Base-by-base conservation (phyloP, 2,888 invertebrate species). In the Cephus runcator region DNA sequence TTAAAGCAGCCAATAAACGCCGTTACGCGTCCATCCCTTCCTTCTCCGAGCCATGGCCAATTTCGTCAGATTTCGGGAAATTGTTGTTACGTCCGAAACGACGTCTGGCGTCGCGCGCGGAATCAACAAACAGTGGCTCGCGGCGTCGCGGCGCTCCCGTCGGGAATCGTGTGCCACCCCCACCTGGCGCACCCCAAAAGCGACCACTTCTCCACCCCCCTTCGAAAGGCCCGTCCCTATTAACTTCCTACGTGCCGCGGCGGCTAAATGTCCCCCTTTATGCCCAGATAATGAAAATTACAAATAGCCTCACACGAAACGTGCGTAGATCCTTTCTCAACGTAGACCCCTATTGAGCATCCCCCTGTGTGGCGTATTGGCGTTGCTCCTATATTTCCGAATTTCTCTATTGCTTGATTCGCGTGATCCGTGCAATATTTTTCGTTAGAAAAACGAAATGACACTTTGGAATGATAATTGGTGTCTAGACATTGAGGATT, bases 21-120 rank as follows among this genome's bases (percentile, higher is more conserved):
- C 86, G 87, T 86, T 88, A 87, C 85, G 87, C 85, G 88, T 85
- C 86, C 84, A 80, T 81, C 83, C 85, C 83, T 80, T 80, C 82
- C 79, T 77, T 80, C 81, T 75, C 76, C 75, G 40, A 30, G 56
- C 34, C 78, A 34, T 84, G 88, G 84, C 90, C 92, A 92, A 92
- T 92, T 92, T 90, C 88, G 89, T 89, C 91, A 92, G 92, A 92
- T 92, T 92, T 92, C 88, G 88, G 90, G 88, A 91, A 91, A 91
- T 91, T 91, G 91, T 92, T 91, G 90, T 88, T 89, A 87, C 87
- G 87, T 87, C 88, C 83, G 86, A 83, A 89, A 87, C 87, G 88
- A 87, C 84, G 86, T 84, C 84, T 81, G 83, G 83, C 85, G 84
- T 86, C 85, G 87, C 88, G 88, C 75, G 79, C 77, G 82, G 89